Conservation (phyloP, 2,797 vertebrate genomes). For the Philypnodon macrostomus region DNA sequence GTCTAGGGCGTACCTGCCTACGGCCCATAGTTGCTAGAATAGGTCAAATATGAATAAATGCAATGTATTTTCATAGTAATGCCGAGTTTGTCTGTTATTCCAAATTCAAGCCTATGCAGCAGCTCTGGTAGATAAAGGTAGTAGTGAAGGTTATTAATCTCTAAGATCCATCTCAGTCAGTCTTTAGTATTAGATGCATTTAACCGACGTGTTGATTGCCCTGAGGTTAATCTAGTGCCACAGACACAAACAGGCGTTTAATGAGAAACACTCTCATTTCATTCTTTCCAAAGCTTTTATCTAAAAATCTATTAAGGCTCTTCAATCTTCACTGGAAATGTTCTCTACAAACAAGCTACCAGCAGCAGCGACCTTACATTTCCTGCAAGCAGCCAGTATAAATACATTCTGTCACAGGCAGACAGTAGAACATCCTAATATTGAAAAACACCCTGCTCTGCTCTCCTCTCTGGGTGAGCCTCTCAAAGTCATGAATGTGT, state of each 20-base stretch:
- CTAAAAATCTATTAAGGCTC: constrained; percentile 29
- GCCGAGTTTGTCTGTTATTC: too few relatives aligned
- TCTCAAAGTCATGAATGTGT: constrained; percentile 6
- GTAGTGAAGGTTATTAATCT: too few relatives aligned
- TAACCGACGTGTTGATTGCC: background rate
- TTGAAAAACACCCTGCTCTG: constrained; percentile 7
- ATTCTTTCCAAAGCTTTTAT: constrained; percentile 27
- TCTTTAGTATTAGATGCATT: too few relatives aligned
- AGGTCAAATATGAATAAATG: too few relatives aligned
- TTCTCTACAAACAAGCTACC: constrained; percentile 27
- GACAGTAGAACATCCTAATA: constrained; percentile 17
- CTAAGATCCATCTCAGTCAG: too few relatives aligned
- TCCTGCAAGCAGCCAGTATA: constrained; percentile 22
- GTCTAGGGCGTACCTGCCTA: too few relatives aligned
- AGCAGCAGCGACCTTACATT: constrained; percentile 11
- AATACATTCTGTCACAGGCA: constrained; percentile 26
- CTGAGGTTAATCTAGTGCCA: constrained; percentile 22
- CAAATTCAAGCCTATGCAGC: too few relatives aligned
- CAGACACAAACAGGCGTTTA: constrained; percentile 45
- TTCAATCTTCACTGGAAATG: constrained; percentile 28
- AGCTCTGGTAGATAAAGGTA: too few relatives aligned
- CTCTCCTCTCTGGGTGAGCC: constrained; percentile 3
- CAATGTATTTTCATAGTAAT: too few relatives aligned
- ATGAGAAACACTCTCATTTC: constrained; percentile 49
- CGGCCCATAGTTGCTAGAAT: too few relatives aligned